phyloP scores from a whole-genome alignment of 2,888 invertebrate genomes.

The Blera fallax region DNA sequence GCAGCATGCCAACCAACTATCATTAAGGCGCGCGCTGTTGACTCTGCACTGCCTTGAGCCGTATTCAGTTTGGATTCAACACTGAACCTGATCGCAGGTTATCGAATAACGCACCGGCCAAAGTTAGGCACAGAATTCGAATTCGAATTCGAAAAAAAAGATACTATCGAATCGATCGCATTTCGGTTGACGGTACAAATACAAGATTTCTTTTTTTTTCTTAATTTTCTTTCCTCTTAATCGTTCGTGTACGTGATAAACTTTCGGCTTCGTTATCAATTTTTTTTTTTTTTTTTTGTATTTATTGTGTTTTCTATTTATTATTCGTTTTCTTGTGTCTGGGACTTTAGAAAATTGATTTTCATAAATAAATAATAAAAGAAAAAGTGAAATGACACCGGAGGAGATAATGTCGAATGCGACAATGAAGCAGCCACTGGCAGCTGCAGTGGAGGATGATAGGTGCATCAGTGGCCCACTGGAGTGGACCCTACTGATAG shows the following conservation, averaged over 20 bases:
- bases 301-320: constrained; percentile 12
- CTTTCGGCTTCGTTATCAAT: constrained; percentile 38
- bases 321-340: not conserved
- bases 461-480: constrained; percentile 58
- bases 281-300: not conserved
- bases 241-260: constrained; percentile 34
- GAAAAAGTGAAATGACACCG: constrained; percentile 55
- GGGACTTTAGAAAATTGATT: constrained; percentile 2
- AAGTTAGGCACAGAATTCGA: not conserved
- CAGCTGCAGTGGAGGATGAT: constrained; percentile 38
- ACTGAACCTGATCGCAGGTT: constrained; percentile 62
- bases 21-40: constrained; percentile 52
- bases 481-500: constrained; percentile 54
- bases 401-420: constrained; percentile 32
- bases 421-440: constrained; percentile 22
- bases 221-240: not conserved
- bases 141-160: constrained; percentile 18
- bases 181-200: not conserved
- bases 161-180: not conserved
- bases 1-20: not conserved
- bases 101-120: not conserved
- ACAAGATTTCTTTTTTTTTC: constrained; percentile 9
- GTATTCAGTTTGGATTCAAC: constrained; percentile 63
- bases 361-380: not conserved
- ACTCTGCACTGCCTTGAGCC: constrained; percentile 63